Evolutionary conservation across 2,113 vertebrate species (phyloP).

Genomic region (Tangachromis dhanisi): DNA sequence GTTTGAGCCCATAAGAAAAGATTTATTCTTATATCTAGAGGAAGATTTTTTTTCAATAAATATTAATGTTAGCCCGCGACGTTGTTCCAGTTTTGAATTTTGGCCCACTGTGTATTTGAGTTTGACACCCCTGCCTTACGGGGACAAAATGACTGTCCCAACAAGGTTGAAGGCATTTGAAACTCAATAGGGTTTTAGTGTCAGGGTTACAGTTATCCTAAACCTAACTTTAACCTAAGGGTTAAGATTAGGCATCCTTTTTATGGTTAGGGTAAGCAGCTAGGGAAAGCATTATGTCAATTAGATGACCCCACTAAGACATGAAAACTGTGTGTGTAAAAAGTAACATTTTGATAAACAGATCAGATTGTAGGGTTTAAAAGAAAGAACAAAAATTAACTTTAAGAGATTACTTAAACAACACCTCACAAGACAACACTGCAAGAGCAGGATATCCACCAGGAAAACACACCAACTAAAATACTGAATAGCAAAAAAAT

Average conservation of each 20-base stretch:
- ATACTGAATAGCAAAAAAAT: not conserved
- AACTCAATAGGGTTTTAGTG: not conserved
- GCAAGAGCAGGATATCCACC: conserved; percentile 6
- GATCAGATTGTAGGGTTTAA: not conserved
- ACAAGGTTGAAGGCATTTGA: rapidly evolving
- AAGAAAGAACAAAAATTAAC: not conserved
- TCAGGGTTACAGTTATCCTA: not conserved
- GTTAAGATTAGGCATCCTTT: rapidly evolving
- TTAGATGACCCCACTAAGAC: not conserved
- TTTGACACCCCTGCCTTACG: no score
- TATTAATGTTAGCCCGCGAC: no score
- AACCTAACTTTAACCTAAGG: not conserved
- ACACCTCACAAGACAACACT: not conserved
- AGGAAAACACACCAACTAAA: conserved; percentile 8
- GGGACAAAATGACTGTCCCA: not conserved
- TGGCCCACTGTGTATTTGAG: no score
- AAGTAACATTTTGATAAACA: not conserved
- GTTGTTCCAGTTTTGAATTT: no score
- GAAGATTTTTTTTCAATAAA: no score
- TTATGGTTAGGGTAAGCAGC: not conserved
- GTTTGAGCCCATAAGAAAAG: no score
- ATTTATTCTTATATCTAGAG: no score
- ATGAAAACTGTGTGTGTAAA: rapidly evolving
- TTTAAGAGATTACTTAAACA: not conserved
- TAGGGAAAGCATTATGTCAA: not conserved